A percentile compares a stretch with the other conserved stretches of the same genome.
phyloP scores from a whole-genome alignment of 2,888 invertebrate species.

The Lycia hirtaria region DNA sequence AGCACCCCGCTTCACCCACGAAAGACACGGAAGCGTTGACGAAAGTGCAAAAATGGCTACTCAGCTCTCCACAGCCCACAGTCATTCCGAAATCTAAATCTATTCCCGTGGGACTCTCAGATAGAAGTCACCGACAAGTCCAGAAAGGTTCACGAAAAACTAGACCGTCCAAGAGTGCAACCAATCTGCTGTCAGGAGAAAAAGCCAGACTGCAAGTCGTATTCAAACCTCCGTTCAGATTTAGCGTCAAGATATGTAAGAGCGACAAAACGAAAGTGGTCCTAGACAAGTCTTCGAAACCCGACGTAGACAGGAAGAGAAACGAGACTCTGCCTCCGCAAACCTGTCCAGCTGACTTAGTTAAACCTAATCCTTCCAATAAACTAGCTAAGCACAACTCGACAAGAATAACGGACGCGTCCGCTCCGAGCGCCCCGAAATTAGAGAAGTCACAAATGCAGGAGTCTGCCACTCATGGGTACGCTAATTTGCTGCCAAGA shows the following conservation, averaged over 20 bases:
- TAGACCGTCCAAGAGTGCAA: conserved; percentile 88
- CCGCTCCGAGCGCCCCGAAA: conserved; percentile 52
- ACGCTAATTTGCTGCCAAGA: conserved; percentile 74
- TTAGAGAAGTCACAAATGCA: conserved; percentile 57
- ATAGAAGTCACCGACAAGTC: conserved; percentile 73
- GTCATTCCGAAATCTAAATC: conserved; percentile 93
- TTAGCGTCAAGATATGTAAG: conserved; percentile 91
- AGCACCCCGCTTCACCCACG: conserved; percentile 83
- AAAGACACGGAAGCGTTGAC: conserved; percentile 86
- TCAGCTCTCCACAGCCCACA: conserved; percentile 88
- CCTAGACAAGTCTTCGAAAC: conserved; percentile 84
- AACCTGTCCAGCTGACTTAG: conserved; percentile 54
- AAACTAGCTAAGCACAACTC: conserved; percentile 66
- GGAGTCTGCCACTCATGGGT: conserved; percentile 62
- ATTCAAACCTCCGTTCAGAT: conserved; percentile 94
- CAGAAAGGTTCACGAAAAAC: conserved; percentile 84
- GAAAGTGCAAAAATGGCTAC: conserved; percentile 94
- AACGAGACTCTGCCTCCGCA: conserved; percentile 59
- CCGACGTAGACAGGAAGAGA: conserved; percentile 75
- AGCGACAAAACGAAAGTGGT: conserved; percentile 88
- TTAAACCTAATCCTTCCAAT: conserved; percentile 60
- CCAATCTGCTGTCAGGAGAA: conserved; percentile 87
- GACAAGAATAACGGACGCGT: conserved; percentile 53
- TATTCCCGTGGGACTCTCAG: conserved; percentile 90
- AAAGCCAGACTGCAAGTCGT: conserved; percentile 93